Evolutionary conservation across 2,113 vertebrate genomes (phyloP), one percentile per base, ranked within the genome.

Genomic region (Thalassarche chlororhynchos): DNA sequence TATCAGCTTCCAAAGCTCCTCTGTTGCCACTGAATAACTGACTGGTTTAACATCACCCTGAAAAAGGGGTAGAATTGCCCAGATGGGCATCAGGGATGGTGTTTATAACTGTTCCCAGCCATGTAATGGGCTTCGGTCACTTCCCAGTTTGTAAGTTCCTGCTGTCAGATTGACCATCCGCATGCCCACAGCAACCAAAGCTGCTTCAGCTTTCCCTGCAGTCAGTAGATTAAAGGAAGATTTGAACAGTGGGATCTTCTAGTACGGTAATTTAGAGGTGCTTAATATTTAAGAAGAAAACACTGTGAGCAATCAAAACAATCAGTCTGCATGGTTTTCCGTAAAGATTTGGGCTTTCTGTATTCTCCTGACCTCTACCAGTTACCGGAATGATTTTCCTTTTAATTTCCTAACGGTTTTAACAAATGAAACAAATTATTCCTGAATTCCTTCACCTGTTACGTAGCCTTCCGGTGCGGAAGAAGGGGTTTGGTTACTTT

Each of bases 41-140:
- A 5, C 20, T 81, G 40, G 7, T 78, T 78, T 74, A 75, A 71
- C 14, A 38, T n/a, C 47, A 17, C 18, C n/a, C 78, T 40, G 40
- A 9, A 74, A 88, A 77, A 24, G 20, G 23, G 14, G 28, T 19
- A 10, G 31, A 44, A 52, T 58, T 89, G 40, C 36, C 54, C 49
- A 42, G 32, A 17, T 14, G 34, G 34, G 8, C 32, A 12, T 16
- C 2, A 0, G 40, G 34, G 19, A 12, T 16, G 18, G 14, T 75
- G 36, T 60, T 78, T 51, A 0, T 42, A 29, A 13, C 47, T 40
- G 61, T 52, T 55, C 52, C 61, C 38, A 49, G 0, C 12, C 0
- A 0, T 4, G 34, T 12, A 20, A 13, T 4, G 21, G 17, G n/a
- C 40, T 76, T 91, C 0, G 0, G 29, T 80, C 54, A 10, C 49